These are phyloP conservation scores for Cyclina sinensis DNA, from an alignment of 1,140 invertebrate species.

Conservation along the genomic window DNA sequence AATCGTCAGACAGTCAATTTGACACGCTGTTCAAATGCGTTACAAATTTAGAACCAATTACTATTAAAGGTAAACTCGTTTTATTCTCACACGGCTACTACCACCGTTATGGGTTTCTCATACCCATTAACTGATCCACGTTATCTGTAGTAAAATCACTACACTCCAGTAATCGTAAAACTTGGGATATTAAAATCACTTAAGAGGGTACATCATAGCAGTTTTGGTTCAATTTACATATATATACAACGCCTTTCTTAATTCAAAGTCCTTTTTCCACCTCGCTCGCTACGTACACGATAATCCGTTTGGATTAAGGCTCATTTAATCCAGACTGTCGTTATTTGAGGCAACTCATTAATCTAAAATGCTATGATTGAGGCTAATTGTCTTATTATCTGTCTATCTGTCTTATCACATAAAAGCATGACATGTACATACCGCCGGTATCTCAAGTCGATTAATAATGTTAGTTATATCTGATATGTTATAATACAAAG, in stretches of 20 bases:
- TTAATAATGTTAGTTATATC: slow-evolving; percentile 21
- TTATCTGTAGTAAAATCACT: slow-evolving; percentile 1
- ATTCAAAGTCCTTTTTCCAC: neutral
- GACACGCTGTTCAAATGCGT: neutral
- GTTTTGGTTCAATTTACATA: slow-evolving; percentile 18
- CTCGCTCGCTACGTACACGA: neutral
- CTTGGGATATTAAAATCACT: slow-evolving; percentile 30
- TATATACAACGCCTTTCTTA: neutral
- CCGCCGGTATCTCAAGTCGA: neutral
- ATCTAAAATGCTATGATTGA: too few relatives aligned
- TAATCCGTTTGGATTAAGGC: neutral
- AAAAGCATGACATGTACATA: neutral
- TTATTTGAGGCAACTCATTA: too few relatives aligned
- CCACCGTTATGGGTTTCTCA: neutral
- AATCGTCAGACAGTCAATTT: neutral
- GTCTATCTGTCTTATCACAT: neutral
- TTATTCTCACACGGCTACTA: neutral
- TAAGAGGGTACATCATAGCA: neutral
- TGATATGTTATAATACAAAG: neutral
- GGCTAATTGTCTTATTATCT: neutral
- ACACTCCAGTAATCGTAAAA: slow-evolving; percentile 28
- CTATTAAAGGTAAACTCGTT: neutral
- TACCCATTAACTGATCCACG: neutral
- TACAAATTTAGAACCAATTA: neutral
- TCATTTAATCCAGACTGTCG: neutral